Base-by-base conservation (phyloP, 2,888 invertebrate species). In the Microplitis deprimator region DNA sequence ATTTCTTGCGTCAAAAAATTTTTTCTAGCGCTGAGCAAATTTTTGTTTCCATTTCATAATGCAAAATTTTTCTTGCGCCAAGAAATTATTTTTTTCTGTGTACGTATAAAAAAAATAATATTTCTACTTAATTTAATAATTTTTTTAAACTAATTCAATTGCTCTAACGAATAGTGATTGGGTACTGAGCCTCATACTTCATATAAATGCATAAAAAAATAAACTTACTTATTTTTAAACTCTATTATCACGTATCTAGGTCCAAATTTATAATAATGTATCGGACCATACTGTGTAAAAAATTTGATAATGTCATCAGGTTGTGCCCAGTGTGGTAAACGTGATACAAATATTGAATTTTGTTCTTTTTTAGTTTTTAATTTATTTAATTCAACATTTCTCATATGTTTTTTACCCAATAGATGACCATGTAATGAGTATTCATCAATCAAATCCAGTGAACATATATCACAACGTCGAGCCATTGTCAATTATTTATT, bases 341-440 rank as follows among this genome's bases (percentile, higher is more conserved):
- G 79, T 5, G 80, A 72, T 39, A 89, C 81, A 75, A 83, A 86
- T 62, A 89, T 80, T 10, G 87, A 88, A 68, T 77, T 83, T 64
- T 84, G 78, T 17, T 76, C n/a, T 7, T 79, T 39, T 75, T 50
- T 76, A 75, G 79, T 81, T 73, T 76, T 77, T 6, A 68, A 50
- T 71, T 85, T 79, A 0, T 50, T 39, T 13, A 64, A 38, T n/a
- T 84, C 40, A 13, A 79, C 65, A 75, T 81, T 83, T 71, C 79
- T 84, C 1, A 83, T 75, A 81, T 89, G 89, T 68, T 81, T 86
- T 69, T 87, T 87, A 4, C 88, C 88, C 39, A 77, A 62, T 8
- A 87, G 8, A 73, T 89, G 89, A 50, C 79, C 80, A 70, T 82
- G 77, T 60, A 82, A 85, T 20, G 86, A 72, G 70, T 82, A 62